Percentiles rank a stretch among this genome's conserved stretches.
Conservation (phyloP, 2,888 invertebrate species). For the Mythimna impura region DNA sequence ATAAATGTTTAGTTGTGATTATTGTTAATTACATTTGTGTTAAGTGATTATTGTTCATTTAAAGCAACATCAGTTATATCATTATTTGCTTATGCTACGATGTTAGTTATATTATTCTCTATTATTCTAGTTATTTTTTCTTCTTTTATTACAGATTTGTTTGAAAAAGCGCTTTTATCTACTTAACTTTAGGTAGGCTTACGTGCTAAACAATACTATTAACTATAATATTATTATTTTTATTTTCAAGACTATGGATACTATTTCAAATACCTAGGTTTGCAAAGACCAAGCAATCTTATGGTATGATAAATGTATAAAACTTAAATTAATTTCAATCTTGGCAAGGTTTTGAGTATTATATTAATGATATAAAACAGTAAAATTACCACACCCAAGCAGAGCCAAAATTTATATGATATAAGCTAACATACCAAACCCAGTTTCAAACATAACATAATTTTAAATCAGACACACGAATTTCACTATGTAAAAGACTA, state of each 20-base stretch:
- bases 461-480: no score
- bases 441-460: neutral
- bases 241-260: neutral
- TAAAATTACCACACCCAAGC: neutral
- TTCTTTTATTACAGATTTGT: neutral
- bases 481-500: neutral
- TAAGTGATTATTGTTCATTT: neutral
- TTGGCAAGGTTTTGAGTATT: constrained; percentile 36
- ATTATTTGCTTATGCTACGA: neutral
- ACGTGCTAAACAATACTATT: neutral
- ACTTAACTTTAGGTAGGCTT: neutral
- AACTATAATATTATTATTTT: no score
- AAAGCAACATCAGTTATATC: neutral
- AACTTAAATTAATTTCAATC: constrained; percentile 8
- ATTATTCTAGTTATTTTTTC: neutral
- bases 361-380: constrained; percentile 8
- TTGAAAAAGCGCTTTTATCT: neutral
- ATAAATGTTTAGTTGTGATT: neutral
- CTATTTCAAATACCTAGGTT: constrained; percentile 3
- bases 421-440: neutral
- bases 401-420: neutral
- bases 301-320: neutral
- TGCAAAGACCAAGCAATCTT: neutral
- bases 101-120: neutral
- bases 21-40: neutral